These are phyloP conservation scores for Lasiommata megera DNA, from an alignment of 2,888 invertebrate genomes.

Conservation along the genomic window DNA sequence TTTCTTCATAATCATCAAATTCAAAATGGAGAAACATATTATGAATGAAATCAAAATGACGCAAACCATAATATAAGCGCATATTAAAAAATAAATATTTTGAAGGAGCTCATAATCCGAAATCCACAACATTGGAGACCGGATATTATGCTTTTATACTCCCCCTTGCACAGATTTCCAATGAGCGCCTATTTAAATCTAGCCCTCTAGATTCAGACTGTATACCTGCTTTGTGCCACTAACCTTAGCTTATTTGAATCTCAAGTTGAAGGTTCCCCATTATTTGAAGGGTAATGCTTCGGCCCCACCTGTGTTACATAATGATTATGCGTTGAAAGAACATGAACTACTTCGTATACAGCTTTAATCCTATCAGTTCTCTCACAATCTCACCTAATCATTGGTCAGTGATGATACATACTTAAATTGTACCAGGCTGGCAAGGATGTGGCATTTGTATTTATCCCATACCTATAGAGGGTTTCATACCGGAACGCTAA, in stretches of 20 bases:
- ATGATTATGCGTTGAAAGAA: background rate
- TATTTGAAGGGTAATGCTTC: conserved; percentile 44
- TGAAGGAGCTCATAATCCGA: conserved; percentile 18
- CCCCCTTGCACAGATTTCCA: conserved; percentile 44
- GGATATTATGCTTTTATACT: conserved; percentile 44
- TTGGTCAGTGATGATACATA: too few relatives aligned
- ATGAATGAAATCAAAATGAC: background rate
- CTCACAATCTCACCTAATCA: too few relatives aligned
- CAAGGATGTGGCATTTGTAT: too few relatives aligned
- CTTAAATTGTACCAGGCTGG: too few relatives aligned
- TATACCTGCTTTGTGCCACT: conserved; percentile 51
- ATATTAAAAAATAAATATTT: background rate
- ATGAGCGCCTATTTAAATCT: conserved; percentile 50
- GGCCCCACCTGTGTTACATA: background rate
- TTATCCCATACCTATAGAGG: too few relatives aligned
- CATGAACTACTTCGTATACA: background rate
- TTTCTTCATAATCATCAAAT: too few relatives aligned
- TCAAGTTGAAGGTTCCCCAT: conserved; percentile 76
- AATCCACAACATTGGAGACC: conserved; percentile 30
- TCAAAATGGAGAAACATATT: too few relatives aligned
- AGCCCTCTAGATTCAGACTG: conserved; percentile 69
- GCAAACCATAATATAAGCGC: background rate
- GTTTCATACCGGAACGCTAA: too few relatives aligned
- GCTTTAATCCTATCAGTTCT: too few relatives aligned
- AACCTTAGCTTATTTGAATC: conserved; percentile 72